phyloP scores from a whole-genome alignment of 2,888 invertebrate species.

The Apamea epomidion region DNA sequence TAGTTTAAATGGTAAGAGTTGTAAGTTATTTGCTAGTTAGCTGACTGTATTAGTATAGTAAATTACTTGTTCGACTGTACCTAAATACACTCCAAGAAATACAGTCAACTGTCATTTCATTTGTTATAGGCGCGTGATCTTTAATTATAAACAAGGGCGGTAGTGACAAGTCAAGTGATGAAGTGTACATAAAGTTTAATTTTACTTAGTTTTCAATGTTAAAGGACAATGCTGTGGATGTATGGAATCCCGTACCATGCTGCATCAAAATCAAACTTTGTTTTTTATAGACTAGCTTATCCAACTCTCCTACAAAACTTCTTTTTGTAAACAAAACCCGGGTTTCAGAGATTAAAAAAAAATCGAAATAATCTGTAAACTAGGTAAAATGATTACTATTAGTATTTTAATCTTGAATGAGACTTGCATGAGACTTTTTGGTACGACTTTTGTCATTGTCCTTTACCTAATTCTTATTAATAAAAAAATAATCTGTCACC shows the following conservation, averaged over 20 bases:
- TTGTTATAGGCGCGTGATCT: neutral
- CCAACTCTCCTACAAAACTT: too few relatives aligned
- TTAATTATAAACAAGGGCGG: neutral
- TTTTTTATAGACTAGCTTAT: too few relatives aligned
- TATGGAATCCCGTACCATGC: too few relatives aligned
- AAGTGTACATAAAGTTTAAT: neutral
- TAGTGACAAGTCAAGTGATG: neutral
- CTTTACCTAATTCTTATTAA: neutral
- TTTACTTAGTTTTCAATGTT: neutral
- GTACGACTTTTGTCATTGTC: too few relatives aligned
- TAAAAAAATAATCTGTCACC: neutral
- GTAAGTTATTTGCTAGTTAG: neutral
- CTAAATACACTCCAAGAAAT: neutral
- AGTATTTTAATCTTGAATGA: too few relatives aligned
- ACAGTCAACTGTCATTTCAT: neutral
- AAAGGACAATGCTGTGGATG: neutral
- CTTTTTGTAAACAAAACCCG: too few relatives aligned
- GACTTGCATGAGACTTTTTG: too few relatives aligned
- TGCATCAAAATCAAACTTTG: too few relatives aligned
- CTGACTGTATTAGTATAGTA: neutral
- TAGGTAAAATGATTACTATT: too few relatives aligned
- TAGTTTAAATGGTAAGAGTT: too few relatives aligned
- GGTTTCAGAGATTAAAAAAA: too few relatives aligned
- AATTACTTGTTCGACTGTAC: neutral
- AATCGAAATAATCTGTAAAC: too few relatives aligned